Evolutionary conservation across 2,797 vertebrate genomes (phyloP).

Genomic region (Phoeniculus purpureus): DNA sequence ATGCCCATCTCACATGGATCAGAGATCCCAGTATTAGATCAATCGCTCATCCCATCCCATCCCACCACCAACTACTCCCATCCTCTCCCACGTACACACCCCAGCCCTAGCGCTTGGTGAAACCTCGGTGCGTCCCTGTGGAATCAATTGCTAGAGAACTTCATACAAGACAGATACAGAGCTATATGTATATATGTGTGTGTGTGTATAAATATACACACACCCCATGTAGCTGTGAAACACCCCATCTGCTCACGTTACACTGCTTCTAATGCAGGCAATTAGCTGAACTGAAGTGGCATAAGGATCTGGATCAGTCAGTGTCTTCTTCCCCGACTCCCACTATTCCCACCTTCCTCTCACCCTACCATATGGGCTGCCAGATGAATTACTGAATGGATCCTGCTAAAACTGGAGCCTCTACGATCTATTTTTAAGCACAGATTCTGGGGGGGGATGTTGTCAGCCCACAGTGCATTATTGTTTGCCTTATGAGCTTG

Average conservation of each 20-base stretch:
- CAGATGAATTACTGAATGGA: slow-evolving; percentile 57
- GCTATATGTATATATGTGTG: accelerated
- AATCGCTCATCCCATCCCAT: neutral
- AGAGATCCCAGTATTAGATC: neutral
- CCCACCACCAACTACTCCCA: neutral
- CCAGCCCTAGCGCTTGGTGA: neutral
- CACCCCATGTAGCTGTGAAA: slow-evolving; percentile 29
- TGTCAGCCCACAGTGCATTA: neutral
- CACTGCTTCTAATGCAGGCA: slow-evolving; percentile 22
- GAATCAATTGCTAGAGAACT: neutral
- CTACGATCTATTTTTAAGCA: slow-evolving; percentile 38
- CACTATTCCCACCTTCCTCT: slow-evolving; percentile 56
- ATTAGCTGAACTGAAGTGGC: slow-evolving; percentile 53
- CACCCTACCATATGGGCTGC: slow-evolving; percentile 61
- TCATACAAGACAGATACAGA: neutral
- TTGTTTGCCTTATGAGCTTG: slow-evolving; percentile 38
- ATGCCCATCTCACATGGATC: accelerated
- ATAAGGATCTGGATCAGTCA: slow-evolving; percentile 44
- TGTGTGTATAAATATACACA: accelerated
- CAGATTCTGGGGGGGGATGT: slow-evolving; percentile 29
- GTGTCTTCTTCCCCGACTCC: slow-evolving; percentile 1
- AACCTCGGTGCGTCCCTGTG: neutral
- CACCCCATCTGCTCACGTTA: slow-evolving; percentile 64
- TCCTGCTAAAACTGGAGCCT: slow-evolving; percentile 35
- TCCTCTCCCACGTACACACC: accelerated